phyloP scores from a whole-genome alignment of 2,113 vertebrate genomes.

The Delphinapterus leucas region DNA sequence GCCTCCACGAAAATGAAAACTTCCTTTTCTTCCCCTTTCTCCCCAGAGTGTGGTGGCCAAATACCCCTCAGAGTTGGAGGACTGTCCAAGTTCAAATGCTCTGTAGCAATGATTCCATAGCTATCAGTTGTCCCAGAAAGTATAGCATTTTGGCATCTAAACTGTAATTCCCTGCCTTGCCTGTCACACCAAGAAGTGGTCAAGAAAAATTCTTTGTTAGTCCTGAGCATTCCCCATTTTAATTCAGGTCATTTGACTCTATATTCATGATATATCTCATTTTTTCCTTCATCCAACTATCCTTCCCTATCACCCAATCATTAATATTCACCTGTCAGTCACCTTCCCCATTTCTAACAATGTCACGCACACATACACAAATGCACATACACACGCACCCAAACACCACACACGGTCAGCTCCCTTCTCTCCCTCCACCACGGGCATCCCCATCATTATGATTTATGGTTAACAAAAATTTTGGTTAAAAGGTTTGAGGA shows the following conservation, averaged over 20 bases:
- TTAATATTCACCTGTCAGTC: accelerated
- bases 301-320: background rate
- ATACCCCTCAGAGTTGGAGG: background rate
- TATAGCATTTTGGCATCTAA: background rate
- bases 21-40: constrained; percentile 48
- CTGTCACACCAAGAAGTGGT: background rate
- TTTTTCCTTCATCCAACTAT: background rate
- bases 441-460: accelerated
- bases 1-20: constrained; percentile 59
- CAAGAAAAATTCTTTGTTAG: background rate
- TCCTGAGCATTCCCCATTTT: background rate
- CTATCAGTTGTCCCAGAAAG: background rate
- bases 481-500: background rate
- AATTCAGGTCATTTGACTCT: background rate
- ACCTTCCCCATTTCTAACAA: background rate
- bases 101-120: background rate
- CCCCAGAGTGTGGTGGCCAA: background rate
- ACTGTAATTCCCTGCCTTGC: background rate
- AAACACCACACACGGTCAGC: background rate
- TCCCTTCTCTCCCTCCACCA: background rate
- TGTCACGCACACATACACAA: background rate
- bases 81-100: background rate
- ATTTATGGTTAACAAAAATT: background rate
- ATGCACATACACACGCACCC: background rate
- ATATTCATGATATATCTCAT: background rate